These are phyloP conservation scores for Haliclona indistincta DNA, from an alignment of 37 sponge, comb jelly and placozoan species.

Conservation along the genomic window DNA sequence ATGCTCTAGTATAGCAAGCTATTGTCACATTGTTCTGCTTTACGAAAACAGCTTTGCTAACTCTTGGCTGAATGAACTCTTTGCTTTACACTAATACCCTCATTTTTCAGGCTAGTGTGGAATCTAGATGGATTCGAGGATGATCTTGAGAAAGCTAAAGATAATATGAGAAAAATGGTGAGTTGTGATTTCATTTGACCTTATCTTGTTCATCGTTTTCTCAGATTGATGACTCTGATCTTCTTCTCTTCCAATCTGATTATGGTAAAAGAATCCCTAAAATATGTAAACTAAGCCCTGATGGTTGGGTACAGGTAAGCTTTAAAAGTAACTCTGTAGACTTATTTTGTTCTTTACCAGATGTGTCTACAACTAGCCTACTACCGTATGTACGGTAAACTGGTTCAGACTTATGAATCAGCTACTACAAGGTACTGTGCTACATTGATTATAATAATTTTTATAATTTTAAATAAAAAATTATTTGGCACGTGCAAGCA, in stretches of 20 bases:
- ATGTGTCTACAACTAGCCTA: slow-evolving; percentile 83
- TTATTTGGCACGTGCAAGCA: too few relatives aligned
- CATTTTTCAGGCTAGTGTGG: slow-evolving; percentile 50
- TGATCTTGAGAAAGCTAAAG: slow-evolving; percentile 40
- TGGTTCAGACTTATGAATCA: slow-evolving; percentile 84
- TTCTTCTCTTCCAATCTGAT: background rate
- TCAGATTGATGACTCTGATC: slow-evolving; percentile 68
- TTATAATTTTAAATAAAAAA: too few relatives aligned
- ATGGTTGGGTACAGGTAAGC: slow-evolving; percentile 77
- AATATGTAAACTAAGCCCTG: slow-evolving; percentile 67
- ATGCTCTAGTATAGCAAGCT: too few relatives aligned
- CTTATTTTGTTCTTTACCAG: slow-evolving; percentile 4
- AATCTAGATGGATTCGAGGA: slow-evolving; percentile 47
- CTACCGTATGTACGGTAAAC: slow-evolving; percentile 56
- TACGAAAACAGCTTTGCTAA: too few relatives aligned
- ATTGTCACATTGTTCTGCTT: too few relatives aligned
- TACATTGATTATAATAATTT: background rate
- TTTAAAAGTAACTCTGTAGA: background rate
- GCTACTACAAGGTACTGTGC: slow-evolving; percentile 62
- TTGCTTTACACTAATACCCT: too few relatives aligned
- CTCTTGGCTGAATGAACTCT: too few relatives aligned
- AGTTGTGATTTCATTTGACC: background rate
- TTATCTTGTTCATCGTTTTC: background rate
- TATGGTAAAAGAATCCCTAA: slow-evolving; percentile 77
- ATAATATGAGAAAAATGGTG: slow-evolving; percentile 25